Evolutionary conservation across 2,888 invertebrate genomes (phyloP).

Genomic region (Platycheirus albimanus): DNA sequence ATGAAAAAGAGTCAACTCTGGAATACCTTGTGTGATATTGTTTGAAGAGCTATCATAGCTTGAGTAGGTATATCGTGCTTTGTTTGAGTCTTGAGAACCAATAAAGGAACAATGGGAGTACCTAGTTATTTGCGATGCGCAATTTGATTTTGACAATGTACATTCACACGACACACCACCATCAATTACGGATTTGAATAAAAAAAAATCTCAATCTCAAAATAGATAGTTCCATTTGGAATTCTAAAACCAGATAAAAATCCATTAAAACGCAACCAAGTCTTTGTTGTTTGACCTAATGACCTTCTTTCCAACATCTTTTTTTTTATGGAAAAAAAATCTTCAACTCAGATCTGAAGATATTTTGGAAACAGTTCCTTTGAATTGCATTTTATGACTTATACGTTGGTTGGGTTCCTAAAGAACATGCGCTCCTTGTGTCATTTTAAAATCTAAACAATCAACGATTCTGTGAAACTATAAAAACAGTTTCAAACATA

Average conservation of each 20-base stretch:
- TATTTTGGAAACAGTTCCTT: neutral
- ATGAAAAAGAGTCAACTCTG: conserved; percentile 28
- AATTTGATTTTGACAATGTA: neutral
- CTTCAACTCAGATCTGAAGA: neutral
- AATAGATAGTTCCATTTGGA: too few relatives aligned
- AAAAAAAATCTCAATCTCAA: too few relatives aligned
- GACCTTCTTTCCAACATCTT: conserved; percentile 7
- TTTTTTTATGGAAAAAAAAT: neutral
- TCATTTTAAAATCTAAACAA: conserved; percentile 63
- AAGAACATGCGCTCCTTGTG: conserved; percentile 34
- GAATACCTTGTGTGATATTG: conserved; percentile 18
- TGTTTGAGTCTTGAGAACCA: conserved; percentile 10
- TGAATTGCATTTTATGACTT: conserved; percentile 31
- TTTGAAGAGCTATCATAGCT: conserved; percentile 33
- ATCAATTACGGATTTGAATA: too few relatives aligned
- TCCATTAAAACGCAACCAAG: too few relatives aligned
- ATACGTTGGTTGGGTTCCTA: neutral
- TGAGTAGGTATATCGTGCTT: neutral
- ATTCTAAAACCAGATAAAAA: too few relatives aligned
- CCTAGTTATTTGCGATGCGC: neutral
- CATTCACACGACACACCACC: too few relatives aligned
- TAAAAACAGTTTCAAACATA: conserved; percentile 54
- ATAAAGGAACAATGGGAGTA: neutral
- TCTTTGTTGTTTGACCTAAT: conserved; percentile 5
- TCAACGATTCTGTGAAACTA: conserved; percentile 61